Evolutionary conservation across 2,113 vertebrate species (phyloP), one percentile per base, ranked within the genome.

Genomic region (Tapirus terrestris): DNA sequence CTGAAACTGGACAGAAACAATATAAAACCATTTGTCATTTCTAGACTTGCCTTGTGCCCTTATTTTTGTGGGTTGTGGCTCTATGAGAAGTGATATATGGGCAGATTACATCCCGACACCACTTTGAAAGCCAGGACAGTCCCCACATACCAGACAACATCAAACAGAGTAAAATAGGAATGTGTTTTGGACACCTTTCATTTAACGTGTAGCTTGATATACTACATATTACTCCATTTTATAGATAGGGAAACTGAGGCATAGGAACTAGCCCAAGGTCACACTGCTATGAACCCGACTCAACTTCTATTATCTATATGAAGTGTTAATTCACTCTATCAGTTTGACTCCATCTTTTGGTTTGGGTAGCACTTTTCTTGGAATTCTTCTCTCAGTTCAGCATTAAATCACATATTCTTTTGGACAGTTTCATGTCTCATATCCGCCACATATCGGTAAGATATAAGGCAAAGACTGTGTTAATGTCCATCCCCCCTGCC

Each of bases 71-170:
- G 63, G 14, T 6, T 60, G 31, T n/a, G 20, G 60, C 8, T 58
- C 17, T 3, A 16, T 14, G 10, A 75, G 17, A 76, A 79, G 3
- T 56, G 86, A 45, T 2, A 5, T 10, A 65, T 0, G 2, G 33
- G 2, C 45, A 39, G 6, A 75, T 0, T 5, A 36, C 2, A 25
- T 13, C 27, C 51, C 0, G 0, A 51, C 27, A 17, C 25, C 45
- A 23, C 11, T 17, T 10, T 3, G 21, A 75, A 29, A 91, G 18
- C 12, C 51, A 90, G 29, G 6, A 27, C 2, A 6, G 9, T 31
- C 25, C 16, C 16, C 6, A 2, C 36, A 29, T 17, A 5, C 7
- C 48, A 51, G 31, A 14, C 1, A 16, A 13, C 39, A 39, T 39
- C 39, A 29, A 70, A 17, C 16, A 12, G 21, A 58, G 2, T 31